Percentiles rank a stretch among this genome's conserved stretches.
These are phyloP conservation scores for Tenthredo livida DNA, from an alignment of 2,888 invertebrate genomes.

Conservation along the genomic window DNA sequence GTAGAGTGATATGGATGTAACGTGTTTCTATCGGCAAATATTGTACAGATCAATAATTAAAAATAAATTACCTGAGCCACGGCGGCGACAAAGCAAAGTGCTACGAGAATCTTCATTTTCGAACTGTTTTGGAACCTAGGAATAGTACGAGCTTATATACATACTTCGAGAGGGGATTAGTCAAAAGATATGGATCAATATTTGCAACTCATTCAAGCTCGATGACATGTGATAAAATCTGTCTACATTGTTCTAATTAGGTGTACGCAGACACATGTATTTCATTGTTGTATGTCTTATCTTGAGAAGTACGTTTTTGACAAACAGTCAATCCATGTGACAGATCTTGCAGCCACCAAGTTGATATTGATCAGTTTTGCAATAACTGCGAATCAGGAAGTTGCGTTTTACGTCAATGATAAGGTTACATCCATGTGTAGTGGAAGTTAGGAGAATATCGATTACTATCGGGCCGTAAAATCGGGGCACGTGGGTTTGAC, in stretches of 20 bases:
- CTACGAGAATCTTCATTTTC: conserved; percentile 39
- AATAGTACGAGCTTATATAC: not conserved
- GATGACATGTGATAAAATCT: not conserved
- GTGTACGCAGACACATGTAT: not conserved
- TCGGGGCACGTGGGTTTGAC: no score
- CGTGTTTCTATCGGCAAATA: not conserved
- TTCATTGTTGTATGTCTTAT: not conserved
- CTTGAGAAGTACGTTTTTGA: not conserved
- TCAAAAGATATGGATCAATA: not conserved
- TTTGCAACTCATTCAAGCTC: not conserved
- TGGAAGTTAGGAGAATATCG: not conserved
- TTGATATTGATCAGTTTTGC: not conserved
- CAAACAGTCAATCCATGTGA: not conserved
- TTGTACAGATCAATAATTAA: not conserved
- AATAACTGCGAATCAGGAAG: not conserved
- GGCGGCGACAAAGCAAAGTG: conserved; percentile 18
- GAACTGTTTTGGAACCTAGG: not conserved
- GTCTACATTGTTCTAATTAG: not conserved
- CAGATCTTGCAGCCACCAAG: not conserved
- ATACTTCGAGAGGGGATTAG: not conserved
- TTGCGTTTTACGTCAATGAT: not conserved
- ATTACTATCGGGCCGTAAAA: no score
- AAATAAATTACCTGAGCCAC: conserved; percentile 46
- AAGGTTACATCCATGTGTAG: not conserved
- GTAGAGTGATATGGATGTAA: not conserved